phyloP scores from a whole-genome alignment of 2,113 vertebrate species.

The Aleadryas rufinucha region DNA sequence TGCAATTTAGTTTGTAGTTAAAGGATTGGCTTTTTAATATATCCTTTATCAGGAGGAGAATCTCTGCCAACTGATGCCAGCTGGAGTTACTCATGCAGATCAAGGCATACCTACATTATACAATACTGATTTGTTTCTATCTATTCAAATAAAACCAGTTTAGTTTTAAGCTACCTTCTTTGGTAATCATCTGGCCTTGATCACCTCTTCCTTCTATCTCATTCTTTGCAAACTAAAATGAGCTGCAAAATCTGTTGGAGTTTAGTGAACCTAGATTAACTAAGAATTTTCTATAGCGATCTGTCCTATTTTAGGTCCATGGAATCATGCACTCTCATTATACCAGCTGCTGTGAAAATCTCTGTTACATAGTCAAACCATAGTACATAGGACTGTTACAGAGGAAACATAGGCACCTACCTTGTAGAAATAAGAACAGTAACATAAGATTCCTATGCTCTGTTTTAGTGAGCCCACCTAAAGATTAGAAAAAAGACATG shows the following conservation, averaged over 20 bases:
- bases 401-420: neutral
- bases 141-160: neutral
- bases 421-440: neutral
- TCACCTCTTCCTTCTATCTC: neutral
- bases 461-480: neutral
- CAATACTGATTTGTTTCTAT: neutral
- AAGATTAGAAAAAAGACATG: neutral
- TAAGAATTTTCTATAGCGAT: neutral
- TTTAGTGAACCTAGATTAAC: neutral
- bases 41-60: neutral
- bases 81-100: neutral
- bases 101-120: neutral
- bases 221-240: neutral
- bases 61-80: neutral
- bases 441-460: neutral
- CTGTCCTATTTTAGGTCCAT: neutral
- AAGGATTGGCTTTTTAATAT: neutral
- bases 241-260: neutral
- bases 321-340: neutral
- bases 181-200: neutral
- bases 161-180: neutral
- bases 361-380: neutral
- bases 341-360: neutral
- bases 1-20: neutral
- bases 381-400: neutral